Evolutionary conservation across 1,140 invertebrate genomes (phyloP), one percentile per base, ranked within the genome.

Genomic region (Lerema accius): DNA sequence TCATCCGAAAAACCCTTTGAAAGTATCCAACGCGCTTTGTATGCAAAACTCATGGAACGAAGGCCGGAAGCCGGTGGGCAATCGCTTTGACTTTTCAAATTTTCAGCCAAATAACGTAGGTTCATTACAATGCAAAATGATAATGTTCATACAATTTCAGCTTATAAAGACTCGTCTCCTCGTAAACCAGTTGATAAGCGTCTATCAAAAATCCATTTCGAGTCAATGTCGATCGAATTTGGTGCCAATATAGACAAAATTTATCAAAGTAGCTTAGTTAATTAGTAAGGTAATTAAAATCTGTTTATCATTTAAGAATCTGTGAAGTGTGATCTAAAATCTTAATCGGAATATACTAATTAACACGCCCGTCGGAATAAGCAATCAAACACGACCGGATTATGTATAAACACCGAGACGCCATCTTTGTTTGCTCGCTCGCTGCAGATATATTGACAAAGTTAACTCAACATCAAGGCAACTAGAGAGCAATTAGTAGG

Each of bases 11-110:
- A 66, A 61, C 50, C 50, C 37, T 66, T 53, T 61, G 49, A 60
- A 50, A 58, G 53, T 42, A 43, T 37, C 48, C 48, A 32, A 39
- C 46, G 32, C 49, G 49, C 64, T 66, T 66, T 66, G 64, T 66
- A 66, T 66, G 64, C 58, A 66, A 66, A 66, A 66, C 58, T 66
- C 64, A 2, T 43, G 40, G 39, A 59, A 43, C 26, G 37, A 39
- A 49, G 49, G 35, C 40, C 63, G 46, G 26, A 11, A 42, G 15
- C 19, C 45, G n/a, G 40, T 19, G 11, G 28, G 4, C 49, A 43
- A 63, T 50, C 40, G 49, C 26, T 16, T 49, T 28, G 51, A 64
- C 51, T 64, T 64, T 64, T 64, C 43, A 19, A 64, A 42, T 23
- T 28, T 58, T 55, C 45, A 15, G 6, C 15, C 5, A 28, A 49